These are phyloP conservation scores for Chlorops oryzae DNA, from an alignment of 1,140 invertebrate genomes.

Conservation along the genomic window DNA sequence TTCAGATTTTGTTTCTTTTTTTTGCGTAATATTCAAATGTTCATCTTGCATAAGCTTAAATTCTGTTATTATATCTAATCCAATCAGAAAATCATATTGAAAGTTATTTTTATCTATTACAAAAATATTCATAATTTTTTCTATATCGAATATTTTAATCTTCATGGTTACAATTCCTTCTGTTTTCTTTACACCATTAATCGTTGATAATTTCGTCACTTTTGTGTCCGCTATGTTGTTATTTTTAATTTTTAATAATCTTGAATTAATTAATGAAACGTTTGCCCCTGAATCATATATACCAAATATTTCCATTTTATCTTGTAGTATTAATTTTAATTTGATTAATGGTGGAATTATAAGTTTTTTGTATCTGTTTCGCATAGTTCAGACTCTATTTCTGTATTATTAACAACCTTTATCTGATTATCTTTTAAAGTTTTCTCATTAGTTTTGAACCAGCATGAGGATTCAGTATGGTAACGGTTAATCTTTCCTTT, in stretches of 20 bases:
- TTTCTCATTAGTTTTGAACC: too few relatives aligned
- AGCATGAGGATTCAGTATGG: too few relatives aligned
- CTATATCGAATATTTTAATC: conserved; percentile 15
- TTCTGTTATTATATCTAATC: conserved; percentile 13
- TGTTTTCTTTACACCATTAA: conserved; percentile 1
- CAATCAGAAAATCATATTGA: conserved; percentile 1
- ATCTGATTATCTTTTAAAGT: too few relatives aligned
- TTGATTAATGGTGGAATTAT: too few relatives aligned
- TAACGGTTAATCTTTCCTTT: too few relatives aligned
- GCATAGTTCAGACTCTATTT: too few relatives aligned
- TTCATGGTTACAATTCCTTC: background rate
- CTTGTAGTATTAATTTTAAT: too few relatives aligned
- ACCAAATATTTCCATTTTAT: too few relatives aligned
- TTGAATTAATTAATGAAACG: background rate
- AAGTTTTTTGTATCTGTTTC: too few relatives aligned
- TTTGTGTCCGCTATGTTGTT: background rate
- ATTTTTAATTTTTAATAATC: background rate
- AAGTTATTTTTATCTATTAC: background rate
- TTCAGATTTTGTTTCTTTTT: too few relatives aligned
- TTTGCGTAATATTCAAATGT: conserved; percentile 10
- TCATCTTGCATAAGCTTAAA: conserved; percentile 17
- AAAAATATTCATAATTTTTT: background rate
- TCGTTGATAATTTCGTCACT: background rate
- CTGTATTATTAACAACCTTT: too few relatives aligned
- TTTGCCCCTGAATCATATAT: background rate